phyloP scores from a whole-genome alignment of 2,797 vertebrate species.

The Melanotaenia trifasciata region DNA sequence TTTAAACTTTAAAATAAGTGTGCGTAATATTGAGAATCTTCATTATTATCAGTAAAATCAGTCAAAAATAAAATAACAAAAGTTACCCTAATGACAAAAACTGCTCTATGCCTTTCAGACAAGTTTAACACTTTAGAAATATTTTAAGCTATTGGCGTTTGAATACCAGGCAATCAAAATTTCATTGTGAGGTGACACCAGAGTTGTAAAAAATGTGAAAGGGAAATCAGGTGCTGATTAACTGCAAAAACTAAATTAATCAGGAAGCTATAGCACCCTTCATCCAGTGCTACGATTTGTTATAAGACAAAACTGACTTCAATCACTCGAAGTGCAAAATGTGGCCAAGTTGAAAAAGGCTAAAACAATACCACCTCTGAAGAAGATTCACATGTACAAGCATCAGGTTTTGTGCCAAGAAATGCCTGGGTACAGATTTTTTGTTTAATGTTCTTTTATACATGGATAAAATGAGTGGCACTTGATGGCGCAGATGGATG shows the following conservation, averaged over 20 bases:
- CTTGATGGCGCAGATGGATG: slow-evolving; percentile 2
- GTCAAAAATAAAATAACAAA: neutral
- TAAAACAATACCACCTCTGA: neutral
- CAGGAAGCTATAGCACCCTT: neutral
- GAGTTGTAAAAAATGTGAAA: neutral
- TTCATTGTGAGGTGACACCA: neutral
- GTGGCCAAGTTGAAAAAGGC: neutral
- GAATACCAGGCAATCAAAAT: neutral
- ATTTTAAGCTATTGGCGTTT: neutral
- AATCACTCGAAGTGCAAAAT: neutral
- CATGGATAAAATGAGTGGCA: neutral
- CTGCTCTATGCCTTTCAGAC: neutral
- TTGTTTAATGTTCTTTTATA: neutral
- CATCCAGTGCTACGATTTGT: neutral
- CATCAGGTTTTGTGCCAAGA: neutral
- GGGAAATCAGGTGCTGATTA: slow-evolving; percentile 9
- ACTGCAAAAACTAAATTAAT: slow-evolving; percentile 3
- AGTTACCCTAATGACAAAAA: neutral
- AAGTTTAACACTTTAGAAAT: neutral
- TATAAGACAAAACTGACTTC: neutral
- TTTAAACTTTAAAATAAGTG: too few species aligned
- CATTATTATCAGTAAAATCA: neutral
- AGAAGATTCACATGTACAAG: neutral
- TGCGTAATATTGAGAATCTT: too few species aligned
- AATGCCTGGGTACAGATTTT: neutral